Evolutionary conservation across 2,888 invertebrate genomes (phyloP), one percentile per base, ranked within the genome.

Genomic region (Dryobota labecula): DNA sequence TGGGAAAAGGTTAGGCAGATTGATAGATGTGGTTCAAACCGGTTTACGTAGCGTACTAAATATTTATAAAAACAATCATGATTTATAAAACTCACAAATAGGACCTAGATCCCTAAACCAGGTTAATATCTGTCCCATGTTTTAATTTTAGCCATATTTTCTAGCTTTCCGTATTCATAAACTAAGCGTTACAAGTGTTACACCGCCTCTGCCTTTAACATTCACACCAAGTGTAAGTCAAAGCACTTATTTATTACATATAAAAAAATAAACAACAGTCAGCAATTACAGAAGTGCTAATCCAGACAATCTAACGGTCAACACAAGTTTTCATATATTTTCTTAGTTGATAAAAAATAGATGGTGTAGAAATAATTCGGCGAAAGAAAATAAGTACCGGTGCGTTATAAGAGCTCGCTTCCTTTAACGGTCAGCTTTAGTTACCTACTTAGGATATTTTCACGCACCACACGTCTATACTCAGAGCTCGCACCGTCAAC

Each of bases 341-440:
- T 51, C 9, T n/a, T n/a, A 36, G 6, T 9, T 20, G 24, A 41
- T 30, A 58, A 47, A 72, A 60, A 73, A 36, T 36, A 8, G 9
- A 45, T 51, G 43, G 38, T 51, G n/a, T 45, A 38, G 30, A 57
- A 30, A 69, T 56, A 24, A 56, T 49, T 74, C 13, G 49, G 36
- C 36, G 8, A 18, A 69, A 13, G 49, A 69, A 57, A 38, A 30
- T 30, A 68, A 51, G 76, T 71, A 78, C 61, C 73, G 67, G 70
- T 56, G 62, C 51, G 63, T 18, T 54, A 27, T 13, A 45, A 36
- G 15, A 67, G 13, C 9, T 15, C 49, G 45, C 45, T 41, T 69
- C 79, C 67, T 67, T 60, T 73, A 80, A 74, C 80, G 78, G 78
- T 78, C 27, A 9, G 58, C 33, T 43, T 47, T 38, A 43, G 43